phyloP scores from a whole-genome alignment of 2,888 invertebrate species.

The Cacoxenus indagator region DNA sequence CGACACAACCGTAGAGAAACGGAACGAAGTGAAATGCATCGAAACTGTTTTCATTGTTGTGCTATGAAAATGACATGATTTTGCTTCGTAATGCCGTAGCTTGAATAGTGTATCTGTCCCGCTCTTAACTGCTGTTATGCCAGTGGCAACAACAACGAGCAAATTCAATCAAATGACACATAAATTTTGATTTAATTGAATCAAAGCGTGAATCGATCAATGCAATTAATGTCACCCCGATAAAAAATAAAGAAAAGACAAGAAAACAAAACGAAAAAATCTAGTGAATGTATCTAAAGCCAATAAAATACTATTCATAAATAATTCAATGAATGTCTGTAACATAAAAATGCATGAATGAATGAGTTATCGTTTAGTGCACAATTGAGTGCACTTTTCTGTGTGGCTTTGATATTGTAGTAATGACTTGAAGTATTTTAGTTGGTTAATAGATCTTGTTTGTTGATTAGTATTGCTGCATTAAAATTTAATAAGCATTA shows the following conservation, averaged over 20 bases:
- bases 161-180: slow-evolving; percentile 20
- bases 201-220: slow-evolving; percentile 45
- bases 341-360: background rate
- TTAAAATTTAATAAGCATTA: background rate
- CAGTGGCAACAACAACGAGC: background rate
- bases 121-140: background rate
- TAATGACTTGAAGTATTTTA: background rate
- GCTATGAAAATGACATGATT: too few species aligned
- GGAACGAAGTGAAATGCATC: background rate
- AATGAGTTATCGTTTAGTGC: background rate
- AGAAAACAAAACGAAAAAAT: background rate
- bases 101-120: background rate
- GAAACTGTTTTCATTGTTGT: background rate
- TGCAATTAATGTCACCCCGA: slow-evolving; percentile 43
- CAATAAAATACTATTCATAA: slow-evolving; percentile 61
- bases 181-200: slow-evolving; percentile 41
- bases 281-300: slow-evolving; percentile 58
- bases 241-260: background rate
- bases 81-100: too few species aligned
- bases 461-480: background rate
- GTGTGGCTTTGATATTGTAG: background rate
- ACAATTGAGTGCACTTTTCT: background rate
- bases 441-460: background rate
- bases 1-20: background rate
- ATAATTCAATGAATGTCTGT: slow-evolving; percentile 57